Conservation (phyloP, 2,888 invertebrate genomes). For the Prenolepis imparis region DNA sequence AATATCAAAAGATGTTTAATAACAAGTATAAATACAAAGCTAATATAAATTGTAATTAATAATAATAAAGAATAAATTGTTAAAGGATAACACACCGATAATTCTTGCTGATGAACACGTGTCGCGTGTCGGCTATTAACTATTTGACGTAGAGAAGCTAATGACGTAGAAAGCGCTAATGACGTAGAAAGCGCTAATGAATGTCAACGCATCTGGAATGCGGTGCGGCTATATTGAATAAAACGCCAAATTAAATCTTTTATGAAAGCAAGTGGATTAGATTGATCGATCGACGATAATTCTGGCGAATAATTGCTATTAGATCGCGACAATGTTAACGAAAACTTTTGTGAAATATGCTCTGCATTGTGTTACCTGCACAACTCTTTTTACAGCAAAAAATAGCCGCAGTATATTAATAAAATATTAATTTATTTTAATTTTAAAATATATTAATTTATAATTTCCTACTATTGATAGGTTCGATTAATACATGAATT, state of each 20-base stretch:
- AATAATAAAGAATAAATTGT: constrained; percentile 10
- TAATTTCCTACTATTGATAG: not conserved
- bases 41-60: not conserved
- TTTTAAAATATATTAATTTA: not conserved
- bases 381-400: not conserved
- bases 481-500: not conserved
- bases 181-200: constrained; percentile 22
- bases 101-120: not conserved
- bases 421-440: not conserved
- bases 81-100: not conserved
- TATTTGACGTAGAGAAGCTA: not conserved
- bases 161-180: constrained; percentile 9
- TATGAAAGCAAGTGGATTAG: not conserved
- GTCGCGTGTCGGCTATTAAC: constrained; percentile 13
- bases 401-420: not conserved
- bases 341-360: not conserved
- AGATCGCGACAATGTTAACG: not conserved
- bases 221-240: not conserved
- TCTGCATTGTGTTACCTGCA: not conserved
- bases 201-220: not conserved
- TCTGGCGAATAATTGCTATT: not conserved
- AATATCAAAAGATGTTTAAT: too few species aligned
- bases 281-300: not conserved
- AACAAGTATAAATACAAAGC: too few species aligned
- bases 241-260: constrained; percentile 6